Conservation (phyloP, 92 coral and sea anemone species). For the Porites evermanni region DNA sequence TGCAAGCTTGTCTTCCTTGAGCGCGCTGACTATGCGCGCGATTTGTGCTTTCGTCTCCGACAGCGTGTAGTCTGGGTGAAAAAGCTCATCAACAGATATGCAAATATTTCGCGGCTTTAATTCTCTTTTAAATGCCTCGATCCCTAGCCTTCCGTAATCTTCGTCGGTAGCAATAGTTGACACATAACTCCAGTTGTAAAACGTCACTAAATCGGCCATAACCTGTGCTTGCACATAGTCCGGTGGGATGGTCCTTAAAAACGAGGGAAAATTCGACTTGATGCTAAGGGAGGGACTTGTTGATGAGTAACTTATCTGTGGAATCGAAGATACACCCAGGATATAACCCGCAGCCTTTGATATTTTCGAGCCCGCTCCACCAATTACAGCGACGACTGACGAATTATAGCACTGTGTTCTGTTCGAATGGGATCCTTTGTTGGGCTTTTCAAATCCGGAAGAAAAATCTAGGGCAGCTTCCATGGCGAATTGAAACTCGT, state of each 20-base stretch:
- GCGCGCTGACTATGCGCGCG: slow-evolving; percentile 67
- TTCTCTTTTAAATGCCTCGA: slow-evolving; percentile 89
- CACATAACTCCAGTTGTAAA: slow-evolving; percentile 86
- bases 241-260: slow-evolving; percentile 94
- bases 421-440: background rate
- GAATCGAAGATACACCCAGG: slow-evolving; percentile 70
- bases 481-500: slow-evolving; percentile 85
- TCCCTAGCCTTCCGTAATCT: slow-evolving; percentile 91
- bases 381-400: slow-evolving; percentile 78
- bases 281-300: slow-evolving; percentile 94
- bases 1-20: slow-evolving; percentile 76
- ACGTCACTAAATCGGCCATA: slow-evolving; percentile 85
- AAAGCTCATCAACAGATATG: slow-evolving; percentile 86
- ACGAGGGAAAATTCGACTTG: slow-evolving; percentile 84
- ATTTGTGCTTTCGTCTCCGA: slow-evolving; percentile 75
- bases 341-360: slow-evolving; percentile 87
- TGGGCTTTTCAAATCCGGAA: background rate
- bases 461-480: slow-evolving; percentile 75
- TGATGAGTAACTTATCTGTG: slow-evolving; percentile 96
- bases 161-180: slow-evolving; percentile 96
- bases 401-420: slow-evolving; percentile 47
- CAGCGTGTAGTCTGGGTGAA: slow-evolving; percentile 80
- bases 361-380: slow-evolving; percentile 98
- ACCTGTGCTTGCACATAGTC: slow-evolving; percentile 94
- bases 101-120: slow-evolving; percentile 82